Conservation (phyloP, 2,797 vertebrate species). For the Cuniculus paca region DNA sequence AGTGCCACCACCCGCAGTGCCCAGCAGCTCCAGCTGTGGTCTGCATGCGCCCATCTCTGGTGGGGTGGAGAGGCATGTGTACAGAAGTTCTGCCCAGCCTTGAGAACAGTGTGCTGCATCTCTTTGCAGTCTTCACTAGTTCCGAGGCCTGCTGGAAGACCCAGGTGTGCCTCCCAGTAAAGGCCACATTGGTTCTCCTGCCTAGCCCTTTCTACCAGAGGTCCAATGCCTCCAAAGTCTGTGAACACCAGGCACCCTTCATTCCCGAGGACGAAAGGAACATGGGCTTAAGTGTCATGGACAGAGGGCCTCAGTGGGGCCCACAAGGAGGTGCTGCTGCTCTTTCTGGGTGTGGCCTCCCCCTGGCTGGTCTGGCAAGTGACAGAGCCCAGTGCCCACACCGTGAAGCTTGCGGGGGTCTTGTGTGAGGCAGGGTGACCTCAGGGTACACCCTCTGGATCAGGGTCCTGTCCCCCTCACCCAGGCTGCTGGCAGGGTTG, state of each 20-base stretch:
- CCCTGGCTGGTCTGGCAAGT: not conserved
- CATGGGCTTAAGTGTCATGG: not conserved
- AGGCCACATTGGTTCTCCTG: no score
- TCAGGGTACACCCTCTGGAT: not conserved
- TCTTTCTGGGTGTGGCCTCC: not conserved
- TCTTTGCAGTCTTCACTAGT: not conserved
- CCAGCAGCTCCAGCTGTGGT: not conserved
- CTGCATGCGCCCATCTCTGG: not conserved
- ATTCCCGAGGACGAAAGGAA: not conserved
- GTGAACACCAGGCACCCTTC: no score
- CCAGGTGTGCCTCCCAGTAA: not conserved
- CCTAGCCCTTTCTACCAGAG: not conserved
- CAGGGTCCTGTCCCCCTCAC: not conserved
- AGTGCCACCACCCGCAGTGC: no score
- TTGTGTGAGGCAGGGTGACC: not conserved
- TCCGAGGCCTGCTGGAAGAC: not conserved
- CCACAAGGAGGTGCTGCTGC: not conserved
- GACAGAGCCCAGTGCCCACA: not conserved
- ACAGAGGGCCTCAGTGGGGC: fast-evolving
- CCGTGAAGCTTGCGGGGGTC: not conserved
- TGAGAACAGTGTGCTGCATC: not conserved
- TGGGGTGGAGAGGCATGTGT: not conserved
- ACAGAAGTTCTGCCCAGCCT: not conserved
- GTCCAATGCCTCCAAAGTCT: not conserved
- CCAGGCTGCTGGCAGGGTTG: not conserved